phyloP scores from a whole-genome alignment of 2,113 vertebrate genomes.

The Taurulus bubalis region DNA sequence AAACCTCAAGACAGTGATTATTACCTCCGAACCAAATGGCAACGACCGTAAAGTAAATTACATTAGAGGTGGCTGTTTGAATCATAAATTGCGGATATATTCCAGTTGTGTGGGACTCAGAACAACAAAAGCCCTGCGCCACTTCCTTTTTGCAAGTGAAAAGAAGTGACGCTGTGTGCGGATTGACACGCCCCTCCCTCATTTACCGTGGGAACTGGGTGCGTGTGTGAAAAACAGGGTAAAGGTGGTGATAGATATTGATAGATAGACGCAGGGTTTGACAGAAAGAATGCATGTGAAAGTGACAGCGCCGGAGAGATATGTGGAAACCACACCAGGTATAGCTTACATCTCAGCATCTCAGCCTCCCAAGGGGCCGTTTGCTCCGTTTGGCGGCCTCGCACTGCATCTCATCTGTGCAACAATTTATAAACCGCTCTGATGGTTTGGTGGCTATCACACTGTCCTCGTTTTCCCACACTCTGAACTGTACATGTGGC shows the following conservation, averaged over 20 bases:
- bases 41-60: constrained; percentile 7
- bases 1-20: neutral
- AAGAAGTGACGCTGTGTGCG: constrained; percentile 77
- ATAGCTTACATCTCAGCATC: neutral
- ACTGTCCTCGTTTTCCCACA: constrained; percentile 69
- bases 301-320: constrained; percentile 15
- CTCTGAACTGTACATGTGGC: constrained; percentile 68
- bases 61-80: constrained; percentile 62
- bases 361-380: constrained; percentile 46
- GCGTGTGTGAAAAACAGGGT: constrained; percentile 42
- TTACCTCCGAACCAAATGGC: constrained; percentile 54
- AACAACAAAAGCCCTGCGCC: constrained; percentile 78
- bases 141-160: constrained; percentile 84
- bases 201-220: constrained; percentile 84
- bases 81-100: constrained; percentile 81
- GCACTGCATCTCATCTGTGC: constrained; percentile 40
- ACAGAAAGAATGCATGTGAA: constrained; percentile 43
- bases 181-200: constrained; percentile 77
- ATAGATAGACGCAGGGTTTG: constrained; percentile 13
- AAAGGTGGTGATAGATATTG: constrained; percentile 39
- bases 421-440: constrained; percentile 52
- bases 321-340: constrained; percentile 65
- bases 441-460: constrained; percentile 59
- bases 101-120: constrained; percentile 80
- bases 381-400: constrained; percentile 66